These are phyloP conservation scores for Toxotes jaculatrix DNA, from an alignment of 2,113 vertebrate genomes.

Conservation along the genomic window DNA sequence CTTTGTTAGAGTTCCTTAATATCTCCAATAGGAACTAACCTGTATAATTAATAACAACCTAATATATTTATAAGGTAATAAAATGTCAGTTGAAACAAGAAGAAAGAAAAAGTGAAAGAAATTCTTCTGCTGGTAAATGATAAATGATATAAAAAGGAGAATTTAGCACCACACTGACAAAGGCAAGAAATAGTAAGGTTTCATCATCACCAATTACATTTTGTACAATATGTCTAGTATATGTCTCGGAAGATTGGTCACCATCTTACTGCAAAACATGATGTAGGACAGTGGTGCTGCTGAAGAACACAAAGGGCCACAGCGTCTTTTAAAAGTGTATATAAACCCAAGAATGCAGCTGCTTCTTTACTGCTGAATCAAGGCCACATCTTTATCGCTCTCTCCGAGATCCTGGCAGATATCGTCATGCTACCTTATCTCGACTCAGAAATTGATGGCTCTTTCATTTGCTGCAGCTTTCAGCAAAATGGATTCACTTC, in stretches of 20 bases:
- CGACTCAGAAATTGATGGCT: constrained; percentile 38
- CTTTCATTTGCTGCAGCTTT: constrained; percentile 44
- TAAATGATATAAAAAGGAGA: too few relatives aligned
- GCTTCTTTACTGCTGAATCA: constrained; percentile 21
- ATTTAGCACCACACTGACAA: not conserved
- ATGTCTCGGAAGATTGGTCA: not conserved
- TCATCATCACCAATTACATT: too few relatives aligned
- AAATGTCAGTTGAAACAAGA: not conserved
- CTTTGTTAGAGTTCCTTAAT: too few relatives aligned
- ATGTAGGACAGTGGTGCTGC: not conserved
- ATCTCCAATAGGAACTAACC: too few relatives aligned
- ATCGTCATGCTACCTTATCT: constrained; percentile 50
- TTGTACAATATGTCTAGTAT: not conserved
- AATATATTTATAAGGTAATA: not conserved
- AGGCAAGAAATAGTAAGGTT: not conserved
- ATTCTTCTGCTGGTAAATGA: not conserved
- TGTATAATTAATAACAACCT: too few relatives aligned
- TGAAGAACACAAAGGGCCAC: not conserved
- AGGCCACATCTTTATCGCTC: constrained; percentile 35
- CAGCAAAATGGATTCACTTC: constrained; percentile 38
- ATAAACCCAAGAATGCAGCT: constrained; percentile 9
- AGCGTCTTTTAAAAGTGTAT: not conserved
- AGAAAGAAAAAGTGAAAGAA: not conserved
- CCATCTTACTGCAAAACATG: not conserved
- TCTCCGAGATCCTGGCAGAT: constrained; percentile 43